A percentile compares a stretch with the other conserved stretches of the same genome.
Conservation (phyloP, 2,113 vertebrate genomes). For the Oncorhynchus keta region DNA sequence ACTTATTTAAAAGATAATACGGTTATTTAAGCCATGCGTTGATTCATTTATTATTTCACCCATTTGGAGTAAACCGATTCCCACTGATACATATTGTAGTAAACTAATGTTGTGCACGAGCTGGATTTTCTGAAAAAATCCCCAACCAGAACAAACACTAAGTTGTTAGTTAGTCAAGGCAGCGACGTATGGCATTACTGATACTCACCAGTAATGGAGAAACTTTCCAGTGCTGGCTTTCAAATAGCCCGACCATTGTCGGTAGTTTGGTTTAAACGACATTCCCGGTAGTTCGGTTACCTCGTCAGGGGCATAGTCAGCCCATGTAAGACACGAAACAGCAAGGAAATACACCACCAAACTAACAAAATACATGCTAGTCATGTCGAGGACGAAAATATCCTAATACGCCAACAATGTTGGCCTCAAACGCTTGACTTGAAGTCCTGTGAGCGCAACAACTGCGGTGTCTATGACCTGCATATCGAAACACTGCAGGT, state of each 20-base stretch:
- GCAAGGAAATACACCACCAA: slow-evolving; percentile 6
- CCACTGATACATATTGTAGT: too few relatives aligned
- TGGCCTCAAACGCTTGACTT: too few relatives aligned
- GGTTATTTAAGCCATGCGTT: too few relatives aligned
- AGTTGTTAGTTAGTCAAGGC: background rate
- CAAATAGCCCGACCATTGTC: slow-evolving; percentile 77
- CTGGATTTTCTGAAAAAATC: background rate
- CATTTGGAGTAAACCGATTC: too few relatives aligned
- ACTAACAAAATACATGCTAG: background rate
- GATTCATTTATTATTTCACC: too few relatives aligned
- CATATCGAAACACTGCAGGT: background rate
- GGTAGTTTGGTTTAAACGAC: slow-evolving; percentile 65
- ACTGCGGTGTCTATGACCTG: background rate
- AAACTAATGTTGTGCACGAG: background rate
- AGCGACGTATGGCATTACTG: slow-evolving; percentile 20
- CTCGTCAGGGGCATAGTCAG: slow-evolving; percentile 68
- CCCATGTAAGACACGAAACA: slow-evolving; percentile 17
- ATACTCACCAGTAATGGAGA: slow-evolving; percentile 77
- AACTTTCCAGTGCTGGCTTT: slow-evolving; percentile 66
- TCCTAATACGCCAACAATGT: too few relatives aligned
- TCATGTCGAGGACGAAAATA: background rate
- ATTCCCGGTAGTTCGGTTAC: slow-evolving; percentile 68
- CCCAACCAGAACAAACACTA: too few relatives aligned
- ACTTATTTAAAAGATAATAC: too few relatives aligned
- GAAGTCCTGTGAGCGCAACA: background rate